phyloP scores from a whole-genome alignment of 2,888 invertebrate genomes.

The Acronicta aceris region DNA sequence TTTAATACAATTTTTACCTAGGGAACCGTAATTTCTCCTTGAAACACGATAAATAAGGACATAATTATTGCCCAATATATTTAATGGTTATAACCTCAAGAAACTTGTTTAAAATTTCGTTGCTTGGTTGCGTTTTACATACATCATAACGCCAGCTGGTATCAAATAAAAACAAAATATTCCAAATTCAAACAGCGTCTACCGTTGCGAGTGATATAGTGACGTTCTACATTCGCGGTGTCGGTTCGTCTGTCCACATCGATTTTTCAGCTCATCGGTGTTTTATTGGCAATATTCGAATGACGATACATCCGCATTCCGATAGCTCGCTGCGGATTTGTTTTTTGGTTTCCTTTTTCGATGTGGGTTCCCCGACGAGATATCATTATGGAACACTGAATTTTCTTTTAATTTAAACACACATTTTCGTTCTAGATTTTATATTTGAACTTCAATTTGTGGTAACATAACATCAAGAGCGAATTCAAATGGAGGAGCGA shows the following conservation, averaged over 20 bases:
- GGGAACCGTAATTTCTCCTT: neutral
- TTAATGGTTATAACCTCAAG: no score
- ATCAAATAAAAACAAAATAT: conserved; percentile 45
- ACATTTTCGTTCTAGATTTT: neutral
- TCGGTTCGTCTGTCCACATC: conserved; percentile 86
- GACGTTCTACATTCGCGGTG: conserved; percentile 49
- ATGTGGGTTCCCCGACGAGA: conserved; percentile 30
- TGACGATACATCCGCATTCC: conserved; percentile 74
- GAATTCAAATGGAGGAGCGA: no score
- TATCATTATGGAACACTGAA: conserved; percentile 31
- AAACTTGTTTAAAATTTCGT: no score
- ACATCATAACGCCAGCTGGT: conserved; percentile 23
- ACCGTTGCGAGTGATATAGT: conserved; percentile 49
- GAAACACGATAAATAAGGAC: no score
- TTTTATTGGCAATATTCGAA: conserved; percentile 88
- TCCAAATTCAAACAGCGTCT: conserved; percentile 48
- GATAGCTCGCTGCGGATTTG: conserved; percentile 61
- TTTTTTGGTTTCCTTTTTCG: conserved; percentile 58
- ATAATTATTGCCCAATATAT: no score
- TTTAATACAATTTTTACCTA: no score
- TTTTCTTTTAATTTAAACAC: conserved; percentile 26
- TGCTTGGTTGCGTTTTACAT: neutral
- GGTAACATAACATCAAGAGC: neutral
- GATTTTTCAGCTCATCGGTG: conserved; percentile 88
- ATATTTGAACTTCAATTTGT: neutral